Evolutionary conservation across 1,140 invertebrate species (phyloP).

Genomic region (Wiebesia pumilae): DNA sequence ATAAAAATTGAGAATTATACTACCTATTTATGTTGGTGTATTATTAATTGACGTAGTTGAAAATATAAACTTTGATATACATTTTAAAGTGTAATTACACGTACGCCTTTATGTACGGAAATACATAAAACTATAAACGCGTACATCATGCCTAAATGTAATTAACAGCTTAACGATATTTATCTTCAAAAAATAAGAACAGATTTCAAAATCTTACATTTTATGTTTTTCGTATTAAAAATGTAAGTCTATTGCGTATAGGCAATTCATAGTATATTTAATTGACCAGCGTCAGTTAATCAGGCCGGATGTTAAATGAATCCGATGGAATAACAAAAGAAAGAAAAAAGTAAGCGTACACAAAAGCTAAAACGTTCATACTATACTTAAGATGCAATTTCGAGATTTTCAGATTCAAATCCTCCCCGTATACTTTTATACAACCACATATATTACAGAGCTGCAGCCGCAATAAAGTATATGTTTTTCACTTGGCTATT

Average conservation of each 20-base stretch:
- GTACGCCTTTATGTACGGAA: neutral
- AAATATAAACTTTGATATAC: neutral
- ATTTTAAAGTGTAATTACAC: neutral
- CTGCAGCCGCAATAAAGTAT: neutral
- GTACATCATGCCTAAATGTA: too few relatives aligned
- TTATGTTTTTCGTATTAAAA: too few relatives aligned
- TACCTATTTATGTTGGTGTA: neutral
- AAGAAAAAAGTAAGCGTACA: neutral
- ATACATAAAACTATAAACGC: neutral
- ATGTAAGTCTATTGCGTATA: neutral
- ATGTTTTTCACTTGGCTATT: slow-evolving; percentile 35
- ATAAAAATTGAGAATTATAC: neutral
- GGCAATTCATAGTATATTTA: neutral
- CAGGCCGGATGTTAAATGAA: slow-evolving; percentile 12
- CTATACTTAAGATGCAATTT: slow-evolving; percentile 43
- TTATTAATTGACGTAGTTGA: neutral
- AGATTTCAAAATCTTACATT: too few relatives aligned
- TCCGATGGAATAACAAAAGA: neutral
- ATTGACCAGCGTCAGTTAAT: slow-evolving; percentile 26
- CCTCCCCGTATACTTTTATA: neutral
- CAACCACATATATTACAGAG: neutral
- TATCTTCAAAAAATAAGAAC: too few relatives aligned
- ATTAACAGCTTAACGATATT: too few relatives aligned
- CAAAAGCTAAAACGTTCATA: slow-evolving; percentile 24
- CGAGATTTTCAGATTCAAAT: slow-evolving; percentile 46